Evolutionary conservation across 2,888 invertebrate species (phyloP).

Genomic region (Andrena minutula): DNA sequence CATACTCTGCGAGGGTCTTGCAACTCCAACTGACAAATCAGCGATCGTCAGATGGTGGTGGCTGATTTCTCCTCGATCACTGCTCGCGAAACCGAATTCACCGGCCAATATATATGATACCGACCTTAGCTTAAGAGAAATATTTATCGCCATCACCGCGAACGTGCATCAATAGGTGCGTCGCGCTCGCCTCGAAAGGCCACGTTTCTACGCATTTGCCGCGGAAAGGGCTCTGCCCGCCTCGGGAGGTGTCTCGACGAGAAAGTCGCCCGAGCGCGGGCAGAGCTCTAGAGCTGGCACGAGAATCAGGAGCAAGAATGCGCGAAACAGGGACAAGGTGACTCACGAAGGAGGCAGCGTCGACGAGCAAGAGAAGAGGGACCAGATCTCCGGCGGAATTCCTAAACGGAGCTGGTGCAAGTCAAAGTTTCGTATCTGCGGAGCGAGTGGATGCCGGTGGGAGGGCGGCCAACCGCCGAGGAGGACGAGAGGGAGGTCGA

Average conservation of each 20-base stretch:
- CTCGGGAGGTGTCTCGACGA: too few relatives aligned
- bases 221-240: background rate
- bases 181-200: background rate
- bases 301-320: slow-evolving; percentile 11
- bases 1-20: too few relatives aligned
- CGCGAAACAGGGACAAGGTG: background rate
- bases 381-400: background rate
- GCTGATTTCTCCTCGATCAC: too few relatives aligned
- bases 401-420: slow-evolving; percentile 6
- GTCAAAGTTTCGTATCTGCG: slow-evolving; percentile 22
- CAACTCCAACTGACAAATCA: too few relatives aligned
- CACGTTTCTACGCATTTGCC: background rate
- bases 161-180: too few relatives aligned
- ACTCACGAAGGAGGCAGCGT: slow-evolving; percentile 6
- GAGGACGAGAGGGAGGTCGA: slow-evolving; percentile 53
- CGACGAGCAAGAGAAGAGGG: background rate
- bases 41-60: too few relatives aligned
- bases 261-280: background rate
- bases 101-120: too few relatives aligned
- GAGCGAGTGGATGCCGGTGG: background rate
- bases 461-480: slow-evolving; percentile 12
- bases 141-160: background rate
- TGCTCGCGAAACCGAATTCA: too few relatives aligned
- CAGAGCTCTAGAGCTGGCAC: background rate
- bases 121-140: too few relatives aligned